phyloP scores from a whole-genome alignment of 2,113 vertebrate species.

The Pluvianellus socialis region DNA sequence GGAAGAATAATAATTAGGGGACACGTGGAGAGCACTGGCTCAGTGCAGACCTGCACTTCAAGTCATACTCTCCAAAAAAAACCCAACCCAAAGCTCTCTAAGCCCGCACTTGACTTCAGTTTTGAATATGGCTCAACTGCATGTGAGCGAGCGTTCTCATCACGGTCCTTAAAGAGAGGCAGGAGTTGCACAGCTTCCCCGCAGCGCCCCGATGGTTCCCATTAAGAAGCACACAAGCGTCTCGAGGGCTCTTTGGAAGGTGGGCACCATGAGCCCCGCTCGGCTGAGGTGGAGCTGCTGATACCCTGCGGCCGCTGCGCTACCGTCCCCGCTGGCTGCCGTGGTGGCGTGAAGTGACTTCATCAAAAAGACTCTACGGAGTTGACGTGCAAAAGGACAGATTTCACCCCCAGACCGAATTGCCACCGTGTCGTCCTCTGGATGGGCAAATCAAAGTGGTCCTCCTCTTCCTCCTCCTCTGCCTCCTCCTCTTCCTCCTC shows the following conservation, averaged over 20 bases:
- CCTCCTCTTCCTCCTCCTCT: neutral
- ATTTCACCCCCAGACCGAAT: neutral
- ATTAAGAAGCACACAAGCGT: neutral
- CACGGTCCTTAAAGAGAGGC: neutral
- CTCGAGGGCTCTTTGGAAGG: neutral
- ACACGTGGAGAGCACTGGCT: neutral
- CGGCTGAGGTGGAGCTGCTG: rapidly evolving
- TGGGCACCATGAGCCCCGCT: rapidly evolving
- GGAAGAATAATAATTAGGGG: neutral
- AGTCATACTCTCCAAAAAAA: neutral
- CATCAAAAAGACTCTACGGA: neutral
- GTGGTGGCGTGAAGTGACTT: rapidly evolving
- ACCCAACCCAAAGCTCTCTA: too few species aligned
- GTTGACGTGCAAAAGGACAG: rapidly evolving
- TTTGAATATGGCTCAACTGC: neutral
- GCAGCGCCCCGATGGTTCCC: rapidly evolving
- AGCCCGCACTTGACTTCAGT: neutral
- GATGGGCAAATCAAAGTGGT: neutral
- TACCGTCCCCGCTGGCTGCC: too few species aligned
- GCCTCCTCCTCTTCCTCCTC: too few species aligned
- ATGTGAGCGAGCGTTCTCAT: neutral
- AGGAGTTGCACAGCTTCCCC: rapidly evolving
- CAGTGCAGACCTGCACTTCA: neutral
- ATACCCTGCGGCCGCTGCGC: neutral
- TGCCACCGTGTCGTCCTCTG: neutral